Evolutionary conservation across 2,888 invertebrate genomes (phyloP), one percentile per base, ranked within the genome.

Genomic region (Sarcophaga rosellei): DNA sequence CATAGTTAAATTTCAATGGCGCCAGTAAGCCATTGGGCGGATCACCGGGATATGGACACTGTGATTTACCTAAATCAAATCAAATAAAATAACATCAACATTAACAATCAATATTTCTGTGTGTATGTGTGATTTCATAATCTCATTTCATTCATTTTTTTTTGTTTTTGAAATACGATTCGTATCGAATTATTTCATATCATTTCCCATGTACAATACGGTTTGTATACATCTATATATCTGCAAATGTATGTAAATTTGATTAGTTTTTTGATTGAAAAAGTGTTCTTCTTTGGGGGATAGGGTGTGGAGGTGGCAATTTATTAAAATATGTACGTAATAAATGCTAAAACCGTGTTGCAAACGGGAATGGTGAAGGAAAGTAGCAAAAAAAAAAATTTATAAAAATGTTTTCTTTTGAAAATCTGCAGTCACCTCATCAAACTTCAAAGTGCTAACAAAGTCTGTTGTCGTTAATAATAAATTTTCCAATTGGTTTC

Each of bases 1-100:
- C 96, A 93, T 96, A 96, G 91, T 95, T 95, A 93, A 96, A 96
- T 91, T 96, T 96, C 76, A 95, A 94, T 25, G 96, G 96, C 3
- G 95, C 95, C 89, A 96, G 95, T 80, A 95, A 94, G 6, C 96
- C 96, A 90, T 96, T 95, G 84, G 95, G 95, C 44, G 96, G 96
- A 91, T 96, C 96, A 15, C 96, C 96, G 11, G 96, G 95, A 91
- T 96, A 96, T 35, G 95, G 95, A 92, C 96, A 96, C 89, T 95
- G 95, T 61, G 95, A 95, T 93, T 96, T 95, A 93, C 96, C 96
- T 96, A 91, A 89, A 89, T 84, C 61, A 78, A 86, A 82, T 53
- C 53, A 53, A 53, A 53, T 53, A 53, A 53, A 53, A 53, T 53
- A 66, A 45, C n/a, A 44, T 66, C 35, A 20, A 10, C 65, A 11